Base-by-base conservation (phyloP, 2,888 invertebrate genomes). In the Oligia strigilis region DNA sequence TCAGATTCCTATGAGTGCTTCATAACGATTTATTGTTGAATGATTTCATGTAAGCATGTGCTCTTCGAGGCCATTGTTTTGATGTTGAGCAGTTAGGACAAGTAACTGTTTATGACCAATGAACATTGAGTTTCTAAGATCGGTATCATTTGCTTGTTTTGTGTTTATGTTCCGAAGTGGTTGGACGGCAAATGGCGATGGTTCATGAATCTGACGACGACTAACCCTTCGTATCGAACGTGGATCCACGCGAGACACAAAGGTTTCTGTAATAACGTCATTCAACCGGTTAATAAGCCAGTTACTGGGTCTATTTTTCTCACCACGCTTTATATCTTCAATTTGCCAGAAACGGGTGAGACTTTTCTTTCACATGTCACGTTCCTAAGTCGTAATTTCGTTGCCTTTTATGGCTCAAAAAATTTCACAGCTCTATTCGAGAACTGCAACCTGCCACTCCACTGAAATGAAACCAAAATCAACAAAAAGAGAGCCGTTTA, bases 401-500 rank as follows among this genome's bases (percentile, higher is more conserved):
- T 36, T 49, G n/a, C 55, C 52, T 64, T 75, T 40, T 60, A 58
- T 43, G 40, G 19, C 5, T 62, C 19, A 40, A n/a, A 81, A 64
- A 73, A 62, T 29, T 23, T 62, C 52, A 55, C n/a, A 43, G n/a
- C 17, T 66, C 19, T 62, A 29, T 65, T 69, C 0, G n/a, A 9
- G 40, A 52, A 67, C 64, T 73, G 43, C 55, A 72, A 40, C 52
- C 52, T 46, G 19, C n/a, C 46, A 52, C 70, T 75, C 36, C 46
- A 2, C 60, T 23, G 14, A 67, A 62, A 70, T 36, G 3, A 75
- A 66, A 36, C 58, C 9, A 73, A 73, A 81, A 75, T 46, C 52
- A 74, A 84, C 52, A 72, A 77, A 75, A 69, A 81, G n/a, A 43
- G 43, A 6, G 13, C 3, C 23, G 29, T 78, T 81, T 64, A 40